Evolutionary conservation across 2,113 vertebrate genomes (phyloP).

Genomic region (Tachysurus fulvidraco): DNA sequence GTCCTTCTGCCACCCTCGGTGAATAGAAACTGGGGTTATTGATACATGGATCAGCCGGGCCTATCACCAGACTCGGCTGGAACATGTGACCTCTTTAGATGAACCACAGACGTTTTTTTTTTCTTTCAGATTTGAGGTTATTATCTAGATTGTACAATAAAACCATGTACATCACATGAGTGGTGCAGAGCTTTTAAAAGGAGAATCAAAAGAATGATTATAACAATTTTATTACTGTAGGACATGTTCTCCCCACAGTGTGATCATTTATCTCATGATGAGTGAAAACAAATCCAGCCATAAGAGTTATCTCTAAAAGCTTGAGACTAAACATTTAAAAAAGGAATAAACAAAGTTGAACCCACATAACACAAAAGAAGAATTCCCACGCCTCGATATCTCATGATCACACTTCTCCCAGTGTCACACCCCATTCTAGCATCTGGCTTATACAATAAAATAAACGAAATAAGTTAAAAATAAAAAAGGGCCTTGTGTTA

Average conservation of each 20-base stretch:
- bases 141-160: background rate
- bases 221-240: slow-evolving; percentile 19
- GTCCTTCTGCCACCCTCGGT: slow-evolving; percentile 35
- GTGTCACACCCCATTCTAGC: slow-evolving; percentile 35
- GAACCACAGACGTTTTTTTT: background rate
- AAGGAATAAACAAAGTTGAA: slow-evolving; percentile 26
- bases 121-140: background rate
- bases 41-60: slow-evolving; percentile 50
- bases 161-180: background rate
- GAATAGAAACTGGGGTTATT: slow-evolving; percentile 57
- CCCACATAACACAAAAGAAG: slow-evolving; percentile 1
- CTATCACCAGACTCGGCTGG: background rate
- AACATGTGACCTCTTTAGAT: slow-evolving; percentile 32
- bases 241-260: slow-evolving; percentile 22
- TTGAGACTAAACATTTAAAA: slow-evolving; percentile 43
- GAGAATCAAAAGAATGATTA: background rate
- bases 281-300: background rate
- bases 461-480: background rate
- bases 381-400: slow-evolving; percentile 32
- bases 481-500: slow-evolving; percentile 29
- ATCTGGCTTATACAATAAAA: slow-evolving; percentile 21
- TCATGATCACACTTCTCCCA: slow-evolving; percentile 34
- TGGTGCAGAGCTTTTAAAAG: background rate
- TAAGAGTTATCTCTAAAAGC: slow-evolving; percentile 15
- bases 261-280: slow-evolving; percentile 11